phyloP scores from a whole-genome alignment of 2,888 invertebrate genomes.

The Lasioglossum morio region DNA sequence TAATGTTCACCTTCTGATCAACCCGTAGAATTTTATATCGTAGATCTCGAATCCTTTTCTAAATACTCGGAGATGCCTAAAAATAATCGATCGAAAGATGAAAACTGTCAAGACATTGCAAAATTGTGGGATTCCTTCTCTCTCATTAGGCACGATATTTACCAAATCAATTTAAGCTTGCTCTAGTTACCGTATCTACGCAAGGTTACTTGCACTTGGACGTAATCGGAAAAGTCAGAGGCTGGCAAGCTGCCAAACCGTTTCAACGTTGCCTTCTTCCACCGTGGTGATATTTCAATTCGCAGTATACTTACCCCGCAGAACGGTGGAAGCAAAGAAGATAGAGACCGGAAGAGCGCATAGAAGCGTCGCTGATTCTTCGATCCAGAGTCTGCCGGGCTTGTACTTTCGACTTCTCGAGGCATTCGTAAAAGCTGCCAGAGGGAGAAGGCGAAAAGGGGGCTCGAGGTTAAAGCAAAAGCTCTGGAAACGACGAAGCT shows the following conservation, averaged over 20 bases:
- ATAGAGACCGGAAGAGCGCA: slow-evolving; percentile 40
- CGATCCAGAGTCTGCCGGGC: slow-evolving; percentile 34
- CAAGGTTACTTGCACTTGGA: slow-evolving; percentile 68
- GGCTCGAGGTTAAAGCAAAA: slow-evolving; percentile 2
- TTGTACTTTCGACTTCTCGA: slow-evolving; percentile 58
- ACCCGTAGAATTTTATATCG: too few relatives aligned
- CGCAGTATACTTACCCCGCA: slow-evolving; percentile 59
- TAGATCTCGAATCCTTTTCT: background rate
- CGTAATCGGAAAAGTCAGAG: slow-evolving; percentile 73
- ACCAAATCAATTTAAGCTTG: slow-evolving; percentile 40
- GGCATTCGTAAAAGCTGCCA: slow-evolving; percentile 60
- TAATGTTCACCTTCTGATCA: too few relatives aligned
- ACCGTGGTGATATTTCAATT: slow-evolving; percentile 75
- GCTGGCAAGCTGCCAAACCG: slow-evolving; percentile 79
- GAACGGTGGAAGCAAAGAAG: slow-evolving; percentile 39
- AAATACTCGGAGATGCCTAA: background rate
- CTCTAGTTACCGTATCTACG: slow-evolving; percentile 60
- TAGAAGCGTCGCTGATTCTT: slow-evolving; percentile 54
- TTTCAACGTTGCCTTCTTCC: slow-evolving; percentile 72
- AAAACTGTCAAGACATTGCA: background rate
- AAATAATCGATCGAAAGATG: background rate
- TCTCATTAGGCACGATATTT: slow-evolving; percentile 61
- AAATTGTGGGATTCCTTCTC: slow-evolving; percentile 49
- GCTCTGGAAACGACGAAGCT: slow-evolving; percentile 25
- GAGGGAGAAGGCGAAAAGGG: background rate